Conservation (phyloP, 2,797 vertebrate genomes). For the Pantherophis vulpinus region DNA sequence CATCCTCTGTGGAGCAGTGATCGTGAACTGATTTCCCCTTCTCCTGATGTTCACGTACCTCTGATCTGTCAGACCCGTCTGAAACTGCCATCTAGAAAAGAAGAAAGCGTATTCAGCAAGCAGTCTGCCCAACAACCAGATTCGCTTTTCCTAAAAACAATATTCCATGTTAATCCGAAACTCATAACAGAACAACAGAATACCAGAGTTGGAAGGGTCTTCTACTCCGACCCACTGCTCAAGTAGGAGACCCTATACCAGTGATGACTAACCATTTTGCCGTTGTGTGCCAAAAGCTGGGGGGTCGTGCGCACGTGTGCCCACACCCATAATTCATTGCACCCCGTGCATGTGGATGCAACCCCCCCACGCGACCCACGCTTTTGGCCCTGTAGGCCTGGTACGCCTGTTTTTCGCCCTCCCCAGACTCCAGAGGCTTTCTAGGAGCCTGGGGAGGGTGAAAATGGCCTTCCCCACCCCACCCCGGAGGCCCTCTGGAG, state of each 20-base stretch:
- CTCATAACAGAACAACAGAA: background rate
- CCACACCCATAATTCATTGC: too few species aligned
- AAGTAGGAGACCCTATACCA: background rate
- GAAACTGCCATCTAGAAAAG: slow-evolving; percentile 59
- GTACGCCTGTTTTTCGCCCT: too few species aligned
- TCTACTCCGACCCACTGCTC: background rate
- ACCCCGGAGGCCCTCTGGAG: too few species aligned
- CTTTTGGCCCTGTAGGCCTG: too few species aligned
- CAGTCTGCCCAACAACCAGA: background rate
- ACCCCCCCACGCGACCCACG: too few species aligned
- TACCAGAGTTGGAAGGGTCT: background rate
- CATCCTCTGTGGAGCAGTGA: slow-evolving; percentile 50
- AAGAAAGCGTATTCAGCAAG: background rate
- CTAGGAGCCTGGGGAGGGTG: too few species aligned
- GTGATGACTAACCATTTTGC: too few species aligned
- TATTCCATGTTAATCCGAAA: background rate
- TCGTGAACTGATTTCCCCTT: slow-evolving; percentile 59
- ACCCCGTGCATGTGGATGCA: too few species aligned
- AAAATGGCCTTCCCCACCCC: too few species aligned
- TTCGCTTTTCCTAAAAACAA: background rate
- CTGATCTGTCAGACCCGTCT: slow-evolving; percentile 49
- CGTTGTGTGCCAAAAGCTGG: too few species aligned
- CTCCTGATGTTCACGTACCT: slow-evolving; percentile 40
- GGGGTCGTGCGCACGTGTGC: too few species aligned
- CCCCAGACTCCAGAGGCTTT: too few species aligned